A percentile compares a stretch with the other conserved stretches of the same genome.
Conservation (phyloP, 2,888 invertebrate genomes). For the Rhamnusium bicolor region DNA sequence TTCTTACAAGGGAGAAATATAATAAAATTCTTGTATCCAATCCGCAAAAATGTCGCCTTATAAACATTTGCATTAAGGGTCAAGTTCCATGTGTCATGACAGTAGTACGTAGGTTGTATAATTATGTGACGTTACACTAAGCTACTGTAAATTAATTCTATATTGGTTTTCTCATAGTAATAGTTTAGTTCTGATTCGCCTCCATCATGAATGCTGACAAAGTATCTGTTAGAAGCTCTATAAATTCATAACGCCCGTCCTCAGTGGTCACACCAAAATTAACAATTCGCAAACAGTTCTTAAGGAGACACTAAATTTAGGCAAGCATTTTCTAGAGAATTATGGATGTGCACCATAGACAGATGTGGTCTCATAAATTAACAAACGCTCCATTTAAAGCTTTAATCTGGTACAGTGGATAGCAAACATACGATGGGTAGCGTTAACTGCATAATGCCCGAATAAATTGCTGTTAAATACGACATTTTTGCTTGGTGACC, state of each 20-base stretch:
- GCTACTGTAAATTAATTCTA: no score
- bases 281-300: conserved; percentile 43
- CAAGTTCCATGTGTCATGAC: no score
- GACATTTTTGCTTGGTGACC: conserved; percentile 29
- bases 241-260: conserved; percentile 52
- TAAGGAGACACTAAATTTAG: conserved; percentile 52
- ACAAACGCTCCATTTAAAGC: conserved; percentile 58
- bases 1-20: no score
- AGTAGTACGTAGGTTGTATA: no score
- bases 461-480: conserved; percentile 50
- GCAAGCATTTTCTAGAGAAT: conserved; percentile 45
- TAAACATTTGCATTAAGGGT: no score
- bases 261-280: conserved; percentile 49
- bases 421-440: conserved; percentile 44
- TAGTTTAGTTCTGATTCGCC: background rate
- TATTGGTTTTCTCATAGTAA: background rate
- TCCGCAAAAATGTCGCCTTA: no score
- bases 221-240: conserved; percentile 17
- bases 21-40: no score
- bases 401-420: conserved; percentile 58
- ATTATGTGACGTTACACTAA: no score
- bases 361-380: conserved; percentile 62
- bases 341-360: conserved; percentile 57
- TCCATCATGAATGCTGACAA: background rate
- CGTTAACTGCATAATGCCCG: conserved; percentile 51